Evolutionary conservation across 2,888 invertebrate species (phyloP).

Genomic region (Apotomis betuletana): DNA sequence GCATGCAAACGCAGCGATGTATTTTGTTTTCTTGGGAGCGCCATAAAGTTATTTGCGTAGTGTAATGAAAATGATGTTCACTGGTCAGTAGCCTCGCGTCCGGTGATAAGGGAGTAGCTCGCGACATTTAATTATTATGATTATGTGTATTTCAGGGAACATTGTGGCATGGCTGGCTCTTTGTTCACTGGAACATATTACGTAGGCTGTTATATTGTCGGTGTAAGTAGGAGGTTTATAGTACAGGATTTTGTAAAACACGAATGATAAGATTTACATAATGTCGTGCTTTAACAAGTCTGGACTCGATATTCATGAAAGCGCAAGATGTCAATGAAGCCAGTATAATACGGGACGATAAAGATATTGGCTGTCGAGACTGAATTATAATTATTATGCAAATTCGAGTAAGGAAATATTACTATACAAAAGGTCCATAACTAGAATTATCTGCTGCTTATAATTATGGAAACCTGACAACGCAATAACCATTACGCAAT

Average conservation of each 20-base stretch:
- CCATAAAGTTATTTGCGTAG: constrained; percentile 26
- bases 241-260: constrained; percentile 36
- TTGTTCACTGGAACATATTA: constrained; percentile 47
- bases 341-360: constrained; percentile 3
- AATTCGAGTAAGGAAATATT: not conserved
- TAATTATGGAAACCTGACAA: not conserved
- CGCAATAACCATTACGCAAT: not conserved
- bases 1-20: constrained; percentile 37
- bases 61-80: constrained; percentile 52
- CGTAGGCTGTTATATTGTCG: constrained; percentile 20
- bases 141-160: constrained; percentile 70
- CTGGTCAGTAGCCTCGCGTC: constrained; percentile 66
- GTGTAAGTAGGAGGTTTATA: constrained; percentile 28
- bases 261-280: constrained; percentile 35
- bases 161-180: constrained; percentile 51
- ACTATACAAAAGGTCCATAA: not conserved
- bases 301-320: constrained; percentile 4
- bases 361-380: not conserved
- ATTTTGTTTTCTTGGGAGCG: constrained; percentile 18
- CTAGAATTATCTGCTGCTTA: not conserved
- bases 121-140: constrained; percentile 77
- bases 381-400: not conserved
- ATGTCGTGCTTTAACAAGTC: constrained; percentile 19
- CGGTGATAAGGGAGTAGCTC: constrained; percentile 66
- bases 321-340: constrained; percentile 18